phyloP scores from a whole-genome alignment of 23 tunicate genomes.

The Botrylloides violaceus region DNA sequence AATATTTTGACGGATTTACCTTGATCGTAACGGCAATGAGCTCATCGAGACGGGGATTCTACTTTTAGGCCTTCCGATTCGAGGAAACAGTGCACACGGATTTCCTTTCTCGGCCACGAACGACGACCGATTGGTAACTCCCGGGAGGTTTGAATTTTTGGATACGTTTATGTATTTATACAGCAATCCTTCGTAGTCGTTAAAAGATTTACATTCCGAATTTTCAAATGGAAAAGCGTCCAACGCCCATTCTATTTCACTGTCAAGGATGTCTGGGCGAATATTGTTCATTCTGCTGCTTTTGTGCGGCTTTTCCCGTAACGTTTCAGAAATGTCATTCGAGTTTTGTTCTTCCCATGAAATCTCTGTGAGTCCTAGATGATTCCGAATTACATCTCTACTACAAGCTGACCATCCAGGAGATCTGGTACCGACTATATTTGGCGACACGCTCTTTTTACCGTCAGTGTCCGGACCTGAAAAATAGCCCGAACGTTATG shows the following conservation, averaged over 20 bases:
- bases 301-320: neutral
- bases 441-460: neutral
- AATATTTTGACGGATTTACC: too few species aligned
- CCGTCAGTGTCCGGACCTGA: too few species aligned
- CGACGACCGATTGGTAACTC: too few species aligned
- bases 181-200: slow-evolving; percentile 10
- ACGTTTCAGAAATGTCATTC: neutral
- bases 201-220: neutral
- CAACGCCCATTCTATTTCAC: slow-evolving; percentile 2
- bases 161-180: neutral
- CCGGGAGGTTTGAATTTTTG: too few species aligned
- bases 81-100: neutral
- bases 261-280: neutral
- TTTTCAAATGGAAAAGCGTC: slow-evolving; percentile 6
- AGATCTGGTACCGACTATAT: neutral
- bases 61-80: neutral
- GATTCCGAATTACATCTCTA: neutral
- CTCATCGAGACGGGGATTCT: neutral
- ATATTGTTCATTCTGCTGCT: neutral
- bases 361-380: neutral
- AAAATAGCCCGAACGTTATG: too few species aligned
- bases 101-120: neutral
- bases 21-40: too few species aligned
- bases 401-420: slow-evolving; percentile 22
- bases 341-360: neutral